Evolutionary conservation across 1,140 invertebrate species (phyloP).

Genomic region (silkworm (Bombyx mori)): ASM3026992v2 NC_085119.1:12834001-12834500

Average conservation of each 20-base stretch:
- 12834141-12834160: not conserved
- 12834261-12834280: not conserved
- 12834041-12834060: conserved; percentile 23
- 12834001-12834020: conserved; percentile 31
- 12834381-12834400: not conserved
- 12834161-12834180: not conserved
- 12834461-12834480: too few species aligned
- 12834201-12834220: not conserved
- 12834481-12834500: too few species aligned
- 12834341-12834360: not conserved
- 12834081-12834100: not conserved
- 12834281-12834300: not conserved
- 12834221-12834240: not conserved
- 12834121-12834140: not conserved
- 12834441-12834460: too few species aligned
- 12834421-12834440: too few species aligned
- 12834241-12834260: not conserved
- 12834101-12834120: not conserved
- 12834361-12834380: not conserved
- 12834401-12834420: not conserved
- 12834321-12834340: not conserved
- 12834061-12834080: not conserved
- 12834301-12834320: not conserved
- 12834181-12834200: not conserved
- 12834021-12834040: conserved; percentile 45